These are phyloP conservation scores for Thelaira solivaga DNA, from an alignment of 2,888 invertebrate species.

Conservation along the genomic window DNA sequence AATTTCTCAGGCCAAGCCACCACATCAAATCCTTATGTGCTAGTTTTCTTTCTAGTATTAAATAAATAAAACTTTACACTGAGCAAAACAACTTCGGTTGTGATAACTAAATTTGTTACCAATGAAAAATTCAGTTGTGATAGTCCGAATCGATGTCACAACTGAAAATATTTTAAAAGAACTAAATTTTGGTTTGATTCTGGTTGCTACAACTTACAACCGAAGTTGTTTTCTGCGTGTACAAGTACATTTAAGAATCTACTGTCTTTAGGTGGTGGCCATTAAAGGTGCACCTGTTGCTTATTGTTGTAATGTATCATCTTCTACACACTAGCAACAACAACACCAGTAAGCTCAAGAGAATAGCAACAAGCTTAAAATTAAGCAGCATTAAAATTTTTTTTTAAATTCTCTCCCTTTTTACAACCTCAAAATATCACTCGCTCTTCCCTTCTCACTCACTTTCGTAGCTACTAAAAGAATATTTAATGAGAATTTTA, in stretches of 20 bases:
- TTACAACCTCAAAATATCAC: no score
- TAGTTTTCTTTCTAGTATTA: background rate
- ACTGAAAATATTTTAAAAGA: no score
- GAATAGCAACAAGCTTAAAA: conserved; percentile 29
- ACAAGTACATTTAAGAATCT: background rate
- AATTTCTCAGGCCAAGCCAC: conserved; percentile 9
- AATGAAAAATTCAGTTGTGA: no score
- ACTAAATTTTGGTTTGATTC: no score
- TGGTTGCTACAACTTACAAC: no score
- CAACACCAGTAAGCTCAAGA: background rate
- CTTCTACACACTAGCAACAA: background rate
- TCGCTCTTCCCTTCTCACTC: no score
- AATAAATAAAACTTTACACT: no score
- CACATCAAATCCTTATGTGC: conserved; percentile 33
- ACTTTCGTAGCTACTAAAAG: background rate
- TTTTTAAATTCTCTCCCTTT: background rate
- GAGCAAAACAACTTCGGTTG: no score
- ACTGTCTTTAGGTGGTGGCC: conserved; percentile 15
- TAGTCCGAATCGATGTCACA: no score
- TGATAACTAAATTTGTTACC: no score
- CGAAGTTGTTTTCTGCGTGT: background rate
- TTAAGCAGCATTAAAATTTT: conserved; percentile 16
- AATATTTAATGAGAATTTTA: conserved; percentile 20
- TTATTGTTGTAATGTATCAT: conserved; percentile 48
- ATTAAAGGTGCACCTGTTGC: conserved; percentile 60